Evolutionary conservation across 2,888 invertebrate genomes (phyloP).

Genomic region (Ischnus inquisitorius): DNA sequence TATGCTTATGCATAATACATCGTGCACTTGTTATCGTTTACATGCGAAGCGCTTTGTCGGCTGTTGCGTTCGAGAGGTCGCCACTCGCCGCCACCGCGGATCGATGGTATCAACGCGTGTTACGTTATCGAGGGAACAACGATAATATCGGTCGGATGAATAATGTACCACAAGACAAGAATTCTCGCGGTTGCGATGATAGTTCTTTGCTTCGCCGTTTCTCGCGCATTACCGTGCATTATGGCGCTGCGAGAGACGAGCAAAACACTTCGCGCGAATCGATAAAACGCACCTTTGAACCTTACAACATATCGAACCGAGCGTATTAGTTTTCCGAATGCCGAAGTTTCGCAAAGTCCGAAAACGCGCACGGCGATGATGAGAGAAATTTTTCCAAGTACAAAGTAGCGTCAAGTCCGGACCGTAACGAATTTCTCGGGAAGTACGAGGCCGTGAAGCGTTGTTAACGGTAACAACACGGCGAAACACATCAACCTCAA

Average conservation of each 20-base stretch:
- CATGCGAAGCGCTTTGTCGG: background rate
- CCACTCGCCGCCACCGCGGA: background rate
- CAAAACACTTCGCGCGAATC: background rate
- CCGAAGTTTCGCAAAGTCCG: background rate
- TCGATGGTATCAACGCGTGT: background rate
- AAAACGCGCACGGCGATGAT: background rate
- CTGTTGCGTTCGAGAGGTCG: background rate
- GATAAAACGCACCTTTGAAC: constrained; percentile 33
- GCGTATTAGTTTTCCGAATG: background rate
- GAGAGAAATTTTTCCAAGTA: background rate
- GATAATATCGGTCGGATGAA: background rate
- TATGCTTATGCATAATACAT: constrained; percentile 12
- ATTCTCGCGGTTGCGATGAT: background rate
- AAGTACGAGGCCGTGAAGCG: background rate
- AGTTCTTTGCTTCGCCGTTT: constrained; percentile 7
- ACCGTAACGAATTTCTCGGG: background rate
- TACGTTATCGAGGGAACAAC: background rate
- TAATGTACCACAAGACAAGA: background rate
- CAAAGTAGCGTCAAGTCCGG: background rate
- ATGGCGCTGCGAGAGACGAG: constrained; percentile 15
- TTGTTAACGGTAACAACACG: no score
- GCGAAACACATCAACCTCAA: no score
- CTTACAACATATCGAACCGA: background rate
- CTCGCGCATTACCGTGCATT: no score
- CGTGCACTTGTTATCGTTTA: background rate